phyloP scores from a whole-genome alignment of 2,888 invertebrate genomes.

The Rotaria macrura region DNA sequence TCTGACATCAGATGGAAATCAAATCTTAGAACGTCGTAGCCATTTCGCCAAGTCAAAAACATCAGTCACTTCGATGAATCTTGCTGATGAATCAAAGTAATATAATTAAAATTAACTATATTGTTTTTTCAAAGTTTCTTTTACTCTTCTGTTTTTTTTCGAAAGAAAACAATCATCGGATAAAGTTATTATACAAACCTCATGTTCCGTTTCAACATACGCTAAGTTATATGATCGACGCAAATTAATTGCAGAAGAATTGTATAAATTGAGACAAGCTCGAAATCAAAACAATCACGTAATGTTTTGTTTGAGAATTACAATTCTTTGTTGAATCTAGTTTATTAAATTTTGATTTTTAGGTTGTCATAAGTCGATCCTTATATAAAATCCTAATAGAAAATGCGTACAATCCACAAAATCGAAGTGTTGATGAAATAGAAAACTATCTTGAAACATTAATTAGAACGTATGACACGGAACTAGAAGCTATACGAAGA shows the following conservation, averaged over 20 bases:
- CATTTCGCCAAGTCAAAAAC: background rate
- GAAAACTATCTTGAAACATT: slow-evolving; percentile 6
- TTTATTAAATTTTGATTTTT: background rate
- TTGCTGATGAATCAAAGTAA: background rate
- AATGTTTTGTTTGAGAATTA: background rate
- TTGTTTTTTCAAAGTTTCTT: background rate
- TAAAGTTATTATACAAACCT: background rate
- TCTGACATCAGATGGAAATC: background rate
- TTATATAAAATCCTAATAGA: background rate
- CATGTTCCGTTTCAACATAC: background rate
- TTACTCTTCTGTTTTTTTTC: background rate
- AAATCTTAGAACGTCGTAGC: background rate
- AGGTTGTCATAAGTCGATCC: background rate
- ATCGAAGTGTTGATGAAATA: background rate
- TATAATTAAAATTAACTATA: background rate
- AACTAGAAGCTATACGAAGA: background rate
- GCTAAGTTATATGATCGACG: background rate
- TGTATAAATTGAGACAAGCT: background rate
- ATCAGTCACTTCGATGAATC: background rate
- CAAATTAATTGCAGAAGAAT: background rate
- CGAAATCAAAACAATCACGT: background rate
- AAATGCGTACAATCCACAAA: slow-evolving; percentile 5
- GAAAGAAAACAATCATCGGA: background rate
- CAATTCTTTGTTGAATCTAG: too few species aligned
- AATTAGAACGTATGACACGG: background rate